A percentile compares a stretch with the other conserved stretches of the same genome.
Conservation (phyloP, 2,797 vertebrate genomes). For the Mastacembelus armatus region DNA sequence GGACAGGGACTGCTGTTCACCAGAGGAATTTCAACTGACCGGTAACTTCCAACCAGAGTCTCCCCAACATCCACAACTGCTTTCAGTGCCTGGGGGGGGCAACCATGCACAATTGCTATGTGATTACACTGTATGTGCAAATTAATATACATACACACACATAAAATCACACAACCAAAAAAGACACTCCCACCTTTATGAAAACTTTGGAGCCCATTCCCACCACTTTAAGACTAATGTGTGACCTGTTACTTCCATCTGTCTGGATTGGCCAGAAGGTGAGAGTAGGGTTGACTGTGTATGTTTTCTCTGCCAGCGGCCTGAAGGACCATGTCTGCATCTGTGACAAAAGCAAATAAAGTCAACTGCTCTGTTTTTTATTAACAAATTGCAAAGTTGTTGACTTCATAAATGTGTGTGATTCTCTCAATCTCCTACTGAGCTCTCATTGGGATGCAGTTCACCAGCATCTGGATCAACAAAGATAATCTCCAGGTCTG, state of each 20-base stretch:
- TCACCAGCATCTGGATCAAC: slow-evolving; percentile 86
- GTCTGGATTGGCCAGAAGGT: slow-evolving; percentile 82
- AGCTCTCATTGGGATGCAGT: slow-evolving; percentile 89
- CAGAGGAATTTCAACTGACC: slow-evolving; percentile 83
- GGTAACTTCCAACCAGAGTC: slow-evolving; percentile 82
- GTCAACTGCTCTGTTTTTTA: not conserved
- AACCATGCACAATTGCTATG: slow-evolving; percentile 7
- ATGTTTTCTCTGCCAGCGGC: slow-evolving; percentile 84
- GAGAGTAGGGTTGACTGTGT: slow-evolving; percentile 83
- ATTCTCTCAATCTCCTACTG: slow-evolving; percentile 78
- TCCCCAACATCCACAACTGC: slow-evolving; percentile 85
- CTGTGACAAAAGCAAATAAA: slow-evolving; percentile 74
- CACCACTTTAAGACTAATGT: slow-evolving; percentile 79
- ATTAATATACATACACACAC: not conserved
- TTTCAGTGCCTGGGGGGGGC: slow-evolving; percentile 77
- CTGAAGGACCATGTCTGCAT: slow-evolving; percentile 90
- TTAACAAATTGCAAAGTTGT: not conserved
- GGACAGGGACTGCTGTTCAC: slow-evolving; percentile 88
- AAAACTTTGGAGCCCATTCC: slow-evolving; percentile 83
- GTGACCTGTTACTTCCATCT: slow-evolving; percentile 65
- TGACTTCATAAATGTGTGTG: slow-evolving; percentile 1
- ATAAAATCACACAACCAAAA: not conserved
- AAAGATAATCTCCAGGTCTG: slow-evolving; percentile 79
- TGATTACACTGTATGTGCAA: not conserved
- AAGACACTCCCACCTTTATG: slow-evolving; percentile 80